phyloP scores from a whole-genome alignment of 2,113 vertebrate species.

The Bambusicola thoracicus region DNA sequence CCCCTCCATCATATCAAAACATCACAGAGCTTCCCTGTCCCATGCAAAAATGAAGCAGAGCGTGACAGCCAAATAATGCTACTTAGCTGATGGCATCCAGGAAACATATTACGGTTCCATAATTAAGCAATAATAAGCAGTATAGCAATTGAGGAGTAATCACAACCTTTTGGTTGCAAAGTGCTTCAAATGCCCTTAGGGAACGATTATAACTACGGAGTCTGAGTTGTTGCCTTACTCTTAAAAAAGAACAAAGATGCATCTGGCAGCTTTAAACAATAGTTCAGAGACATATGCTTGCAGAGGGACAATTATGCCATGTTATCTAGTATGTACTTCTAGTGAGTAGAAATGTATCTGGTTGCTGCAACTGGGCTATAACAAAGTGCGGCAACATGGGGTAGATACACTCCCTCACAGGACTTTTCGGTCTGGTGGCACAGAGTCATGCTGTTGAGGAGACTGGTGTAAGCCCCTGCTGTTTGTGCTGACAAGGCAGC shows the following conservation, averaged over 20 bases:
- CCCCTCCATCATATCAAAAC: neutral
- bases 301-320: conserved; percentile 16
- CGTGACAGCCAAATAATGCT: neutral
- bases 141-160: conserved; percentile 58
- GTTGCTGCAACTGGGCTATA: neutral
- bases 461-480: neutral
- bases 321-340: conserved; percentile 18
- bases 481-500: neutral
- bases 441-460: neutral
- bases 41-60: accelerated
- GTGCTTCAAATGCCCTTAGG: conserved; percentile 60
- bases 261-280: conserved; percentile 54
- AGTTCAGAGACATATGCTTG: conserved; percentile 47
- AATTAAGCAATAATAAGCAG: conserved; percentile 73
- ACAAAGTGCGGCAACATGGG: accelerated
- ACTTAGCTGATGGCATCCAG: conserved; percentile 25
- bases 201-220: conserved; percentile 66
- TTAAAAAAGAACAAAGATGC: conserved; percentile 67
- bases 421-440: neutral
- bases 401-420: neutral
- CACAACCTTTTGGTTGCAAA: conserved; percentile 64
- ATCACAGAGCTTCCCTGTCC: neutral
- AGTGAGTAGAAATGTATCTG: neutral
- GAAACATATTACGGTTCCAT: conserved; percentile 22
- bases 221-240: conserved; percentile 33